These are phyloP conservation scores for Bimastos eiseni DNA, from an alignment of 2,888 invertebrate genomes.

Conservation along the genomic window DNA sequence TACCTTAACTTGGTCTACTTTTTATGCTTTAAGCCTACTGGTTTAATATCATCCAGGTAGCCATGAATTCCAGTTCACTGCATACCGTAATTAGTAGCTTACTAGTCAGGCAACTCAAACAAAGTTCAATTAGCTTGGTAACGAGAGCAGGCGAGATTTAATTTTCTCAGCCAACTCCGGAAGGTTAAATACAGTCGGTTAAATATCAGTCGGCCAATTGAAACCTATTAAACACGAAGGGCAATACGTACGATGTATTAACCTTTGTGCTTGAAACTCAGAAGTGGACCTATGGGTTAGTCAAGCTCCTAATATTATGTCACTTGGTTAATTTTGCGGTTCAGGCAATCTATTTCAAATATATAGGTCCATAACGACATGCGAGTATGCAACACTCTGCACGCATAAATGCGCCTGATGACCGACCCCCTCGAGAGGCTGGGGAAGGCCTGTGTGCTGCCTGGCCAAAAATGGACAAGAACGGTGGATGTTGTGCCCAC, in stretches of 20 bases:
- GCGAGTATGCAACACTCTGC: no score
- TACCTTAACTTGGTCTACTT: neutral
- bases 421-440: no score
- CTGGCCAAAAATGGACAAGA: no score
- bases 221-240: neutral
- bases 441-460: no score
- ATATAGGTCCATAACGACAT: neutral
- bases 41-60: neutral
- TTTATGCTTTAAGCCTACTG: neutral
- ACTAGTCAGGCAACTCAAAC: neutral
- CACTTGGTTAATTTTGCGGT: neutral
- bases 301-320: neutral
- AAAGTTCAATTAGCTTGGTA: neutral
- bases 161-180: neutral
- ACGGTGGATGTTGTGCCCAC: no score
- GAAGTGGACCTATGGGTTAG: neutral
- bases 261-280: neutral
- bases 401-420: neutral
- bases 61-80: neutral
- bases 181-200: neutral
- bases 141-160: neutral
- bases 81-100: neutral
- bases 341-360: neutral
- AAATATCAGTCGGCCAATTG: neutral
- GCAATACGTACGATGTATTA: neutral